Percentiles rank a stretch among this genome's conserved stretches.
These are phyloP conservation scores for Steinernema khuongi DNA, from an alignment of 1,140 invertebrate species.

Conservation along the genomic window DNA sequence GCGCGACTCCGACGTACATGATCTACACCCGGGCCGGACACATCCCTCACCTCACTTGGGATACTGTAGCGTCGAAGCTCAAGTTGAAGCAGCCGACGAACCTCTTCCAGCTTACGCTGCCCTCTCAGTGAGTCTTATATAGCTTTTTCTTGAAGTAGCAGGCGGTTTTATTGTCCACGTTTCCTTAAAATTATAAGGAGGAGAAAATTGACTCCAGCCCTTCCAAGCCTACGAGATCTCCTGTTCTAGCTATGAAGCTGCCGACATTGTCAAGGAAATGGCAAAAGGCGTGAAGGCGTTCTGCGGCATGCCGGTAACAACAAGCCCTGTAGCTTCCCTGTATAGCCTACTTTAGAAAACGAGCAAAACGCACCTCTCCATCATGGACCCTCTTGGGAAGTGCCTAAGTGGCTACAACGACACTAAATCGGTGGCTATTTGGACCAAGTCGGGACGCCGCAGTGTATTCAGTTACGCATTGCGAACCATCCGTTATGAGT, in stretches of 20 bases:
- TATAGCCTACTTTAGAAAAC: constrained; percentile 15
- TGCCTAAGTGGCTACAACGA: constrained; percentile 27
- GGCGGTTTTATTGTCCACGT: too few relatives aligned
- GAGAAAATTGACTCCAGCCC: too few relatives aligned
- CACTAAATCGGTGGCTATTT: constrained; percentile 31
- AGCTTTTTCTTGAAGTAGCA: neutral
- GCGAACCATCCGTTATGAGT: neutral
- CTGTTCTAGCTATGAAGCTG: constrained; percentile 23
- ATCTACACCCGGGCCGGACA: constrained; percentile 35
- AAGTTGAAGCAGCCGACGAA: constrained; percentile 20
- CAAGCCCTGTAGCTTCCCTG: neutral
- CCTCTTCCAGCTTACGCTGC: constrained; percentile 33
- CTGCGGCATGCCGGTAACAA: constrained; percentile 28
- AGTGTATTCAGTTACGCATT: constrained; percentile 17
- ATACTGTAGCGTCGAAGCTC: constrained; percentile 25
- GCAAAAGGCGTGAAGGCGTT: constrained; percentile 27
- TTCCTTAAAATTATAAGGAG: too few relatives aligned
- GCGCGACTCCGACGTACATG: constrained; percentile 34
- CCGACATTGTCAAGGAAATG: constrained; percentile 24
- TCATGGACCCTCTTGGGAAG: constrained; percentile 12
- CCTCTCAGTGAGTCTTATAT: constrained; percentile 20
- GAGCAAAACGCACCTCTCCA: neutral
- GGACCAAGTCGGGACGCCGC: constrained; percentile 24
- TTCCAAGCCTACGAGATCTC: too few relatives aligned
- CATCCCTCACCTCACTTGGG: constrained; percentile 40